Conservation (phyloP, 2,113 vertebrate species). For the Ia io region DNA sequence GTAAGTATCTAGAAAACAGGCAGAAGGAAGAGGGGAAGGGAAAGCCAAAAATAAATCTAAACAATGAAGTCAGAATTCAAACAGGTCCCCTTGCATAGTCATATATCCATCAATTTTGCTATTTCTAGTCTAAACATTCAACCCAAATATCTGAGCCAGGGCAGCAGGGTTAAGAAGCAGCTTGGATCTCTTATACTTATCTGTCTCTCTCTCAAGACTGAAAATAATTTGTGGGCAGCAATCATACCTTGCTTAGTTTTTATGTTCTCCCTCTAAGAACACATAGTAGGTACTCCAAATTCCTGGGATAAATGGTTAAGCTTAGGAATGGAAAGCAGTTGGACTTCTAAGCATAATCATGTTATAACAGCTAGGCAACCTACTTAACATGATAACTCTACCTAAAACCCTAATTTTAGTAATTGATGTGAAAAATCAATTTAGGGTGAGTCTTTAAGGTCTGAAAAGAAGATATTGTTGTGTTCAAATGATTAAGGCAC, state of each 20-base stretch:
- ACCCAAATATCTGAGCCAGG: not conserved
- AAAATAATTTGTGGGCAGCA: constrained; percentile 27
- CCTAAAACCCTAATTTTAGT: constrained; percentile 30
- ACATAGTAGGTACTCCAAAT: constrained; percentile 23
- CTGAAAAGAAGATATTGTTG: constrained; percentile 43
- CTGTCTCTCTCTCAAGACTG: not conserved
- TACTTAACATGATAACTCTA: constrained; percentile 28
- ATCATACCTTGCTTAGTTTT: not conserved
- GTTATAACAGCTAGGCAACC: not conserved
- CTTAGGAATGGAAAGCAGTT: not conserved
- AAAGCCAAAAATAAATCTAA: constrained; percentile 26
- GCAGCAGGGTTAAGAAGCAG: not conserved
- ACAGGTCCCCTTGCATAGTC: not conserved
- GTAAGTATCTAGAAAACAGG: not conserved
- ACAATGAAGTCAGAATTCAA: constrained; percentile 18
- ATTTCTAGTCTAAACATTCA: constrained; percentile 11
- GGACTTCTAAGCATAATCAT: not conserved
- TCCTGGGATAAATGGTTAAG: not conserved
- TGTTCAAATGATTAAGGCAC: constrained; percentile 33
- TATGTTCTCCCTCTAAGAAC: not conserved
- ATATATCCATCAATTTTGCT: constrained; percentile 1
- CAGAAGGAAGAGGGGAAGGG: not conserved
- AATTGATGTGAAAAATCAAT: constrained; percentile 61
- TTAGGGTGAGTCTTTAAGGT: constrained; percentile 38
- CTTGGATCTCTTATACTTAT: not conserved